phyloP scores from a whole-genome alignment of 1,140 invertebrate species.

The Drosophila dunni region DNA sequence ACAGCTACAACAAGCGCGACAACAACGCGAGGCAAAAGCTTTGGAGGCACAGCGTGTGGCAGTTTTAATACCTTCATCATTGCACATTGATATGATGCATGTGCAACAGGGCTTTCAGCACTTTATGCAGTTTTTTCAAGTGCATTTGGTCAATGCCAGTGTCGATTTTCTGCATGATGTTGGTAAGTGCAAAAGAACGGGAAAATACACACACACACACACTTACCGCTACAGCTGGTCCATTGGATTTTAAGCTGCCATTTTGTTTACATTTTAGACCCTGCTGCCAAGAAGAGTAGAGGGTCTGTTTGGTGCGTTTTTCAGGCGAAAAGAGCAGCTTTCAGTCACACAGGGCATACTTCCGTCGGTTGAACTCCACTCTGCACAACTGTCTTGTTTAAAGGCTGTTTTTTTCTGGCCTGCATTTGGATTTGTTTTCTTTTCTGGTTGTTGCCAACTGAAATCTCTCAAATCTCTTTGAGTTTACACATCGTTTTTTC shows the following conservation, averaged over 20 bases:
- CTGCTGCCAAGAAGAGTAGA: too few species aligned
- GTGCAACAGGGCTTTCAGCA: slow-evolving; percentile 78
- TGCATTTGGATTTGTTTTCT: slow-evolving; percentile 7
- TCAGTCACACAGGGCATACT: too few species aligned
- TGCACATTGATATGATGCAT: slow-evolving; percentile 73
- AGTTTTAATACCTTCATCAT: slow-evolving; percentile 70
- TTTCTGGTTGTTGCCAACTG: slow-evolving; percentile 16
- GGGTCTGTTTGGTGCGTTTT: too few species aligned
- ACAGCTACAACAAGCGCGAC: slow-evolving; percentile 33
- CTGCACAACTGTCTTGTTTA: neutral
- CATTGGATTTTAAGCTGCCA: neutral
- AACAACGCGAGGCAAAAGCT: slow-evolving; percentile 21
- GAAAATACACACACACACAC: slow-evolving; percentile 5
- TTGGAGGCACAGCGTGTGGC: slow-evolving; percentile 58
- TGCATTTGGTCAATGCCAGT: slow-evolving; percentile 67
- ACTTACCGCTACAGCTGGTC: neutral
- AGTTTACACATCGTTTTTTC: slow-evolving; percentile 50
- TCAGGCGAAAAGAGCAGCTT: too few species aligned
- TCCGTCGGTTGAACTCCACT: too few species aligned
- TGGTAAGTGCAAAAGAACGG: slow-evolving; percentile 63
- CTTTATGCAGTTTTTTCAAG: slow-evolving; percentile 79
- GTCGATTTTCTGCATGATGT: slow-evolving; percentile 78
- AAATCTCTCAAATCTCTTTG: slow-evolving; percentile 38
- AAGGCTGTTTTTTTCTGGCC: slow-evolving; percentile 5
- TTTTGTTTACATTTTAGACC: neutral